Evolutionary conservation across 2,888 invertebrate species (phyloP).

Genomic region (Anagyrus pseudococci): DNA sequence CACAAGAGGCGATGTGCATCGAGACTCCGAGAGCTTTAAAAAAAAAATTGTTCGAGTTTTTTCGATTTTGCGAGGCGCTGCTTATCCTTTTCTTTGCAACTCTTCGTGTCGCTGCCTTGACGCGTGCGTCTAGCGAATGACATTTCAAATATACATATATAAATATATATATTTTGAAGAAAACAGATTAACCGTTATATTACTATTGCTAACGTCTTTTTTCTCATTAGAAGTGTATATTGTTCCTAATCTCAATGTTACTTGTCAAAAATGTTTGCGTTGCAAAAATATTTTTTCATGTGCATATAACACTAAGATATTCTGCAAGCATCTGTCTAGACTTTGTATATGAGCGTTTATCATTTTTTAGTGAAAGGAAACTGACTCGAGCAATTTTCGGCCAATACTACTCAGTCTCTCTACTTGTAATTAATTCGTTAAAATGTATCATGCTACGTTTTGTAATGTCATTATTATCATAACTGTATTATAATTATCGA

Average conservation of each 20-base stretch:
- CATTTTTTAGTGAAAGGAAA: no score
- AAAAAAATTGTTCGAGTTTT: slow-evolving; percentile 32
- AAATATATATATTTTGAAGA: slow-evolving; percentile 23
- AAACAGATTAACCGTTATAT: slow-evolving; percentile 8
- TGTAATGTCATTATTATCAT: slow-evolving; percentile 34
- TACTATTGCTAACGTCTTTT: not conserved
- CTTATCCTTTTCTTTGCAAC: slow-evolving; percentile 21
- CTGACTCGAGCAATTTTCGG: slow-evolving; percentile 34
- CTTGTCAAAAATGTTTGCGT: not conserved
- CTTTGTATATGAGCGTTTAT: no score
- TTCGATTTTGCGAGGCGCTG: not conserved
- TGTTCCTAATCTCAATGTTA: slow-evolving; percentile 19
- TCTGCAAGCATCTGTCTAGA: no score
- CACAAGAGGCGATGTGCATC: slow-evolving; percentile 19
- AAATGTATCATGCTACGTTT: slow-evolving; percentile 32
- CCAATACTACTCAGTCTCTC: slow-evolving; percentile 30
- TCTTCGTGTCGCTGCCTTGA: slow-evolving; percentile 16
- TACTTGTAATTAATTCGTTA: slow-evolving; percentile 34
- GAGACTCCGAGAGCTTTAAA: slow-evolving; percentile 22
- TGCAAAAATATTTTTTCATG: not conserved
- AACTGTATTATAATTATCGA: slow-evolving; percentile 35
- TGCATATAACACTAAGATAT: no score
- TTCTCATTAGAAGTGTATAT: slow-evolving; percentile 2
- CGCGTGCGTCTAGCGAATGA: slow-evolving; percentile 13
- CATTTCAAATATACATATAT: no score